Base-by-base conservation (phyloP, 2,113 vertebrate species). In the Carassius carassius region DNA sequence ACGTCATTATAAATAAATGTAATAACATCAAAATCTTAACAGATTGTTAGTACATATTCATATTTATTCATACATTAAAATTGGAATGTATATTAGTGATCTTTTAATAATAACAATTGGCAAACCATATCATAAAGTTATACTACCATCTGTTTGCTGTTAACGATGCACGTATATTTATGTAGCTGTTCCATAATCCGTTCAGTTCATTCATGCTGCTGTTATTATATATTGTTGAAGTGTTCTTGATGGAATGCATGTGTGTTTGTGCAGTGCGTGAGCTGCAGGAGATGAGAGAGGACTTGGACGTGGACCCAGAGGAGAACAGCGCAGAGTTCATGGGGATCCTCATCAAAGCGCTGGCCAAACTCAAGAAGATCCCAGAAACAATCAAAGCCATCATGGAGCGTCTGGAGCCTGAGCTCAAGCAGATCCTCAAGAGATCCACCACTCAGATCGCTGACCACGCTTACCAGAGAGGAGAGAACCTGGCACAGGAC, bases 361-460 rank as follows among this genome's bases (percentile, higher is more conserved):
- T 99, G 83, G 97, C 96, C 91, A 99, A 99, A 90, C 93, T 99
- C 89, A 97, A 94, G 90, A 99, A 99, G 90, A 96, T 99, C 65
- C 97, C 98, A 0, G 97, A 99, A 86, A 96, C 97, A 0, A 96
- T 98, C 44, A 99, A 99, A 91, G 97, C 97, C n/a, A 98, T 98
- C 88, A 96, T 96, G 91, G 97, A 99, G 65, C 95, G 97, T 12
- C 89, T 99, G 77, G 98, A 99, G 21, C 97, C 97, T 19, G 98
- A 99, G 67, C 95, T 99, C 13, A 97, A 99, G 89, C 98, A 99
- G 90, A 99, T 99, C 0, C 97, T 99, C 2, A 99, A 99, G 88
- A 89, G 98, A 1, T 99, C 98, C 29, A 99, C 97, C 16, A 99
- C 98, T 14, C 98, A 99, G 89, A 97, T 99, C 83, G 98, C 97